Percentiles rank a stretch among this genome's conserved stretches.
Conservation (phyloP, 2,888 invertebrate genomes). For the Serripes groenlandicus region DNA sequence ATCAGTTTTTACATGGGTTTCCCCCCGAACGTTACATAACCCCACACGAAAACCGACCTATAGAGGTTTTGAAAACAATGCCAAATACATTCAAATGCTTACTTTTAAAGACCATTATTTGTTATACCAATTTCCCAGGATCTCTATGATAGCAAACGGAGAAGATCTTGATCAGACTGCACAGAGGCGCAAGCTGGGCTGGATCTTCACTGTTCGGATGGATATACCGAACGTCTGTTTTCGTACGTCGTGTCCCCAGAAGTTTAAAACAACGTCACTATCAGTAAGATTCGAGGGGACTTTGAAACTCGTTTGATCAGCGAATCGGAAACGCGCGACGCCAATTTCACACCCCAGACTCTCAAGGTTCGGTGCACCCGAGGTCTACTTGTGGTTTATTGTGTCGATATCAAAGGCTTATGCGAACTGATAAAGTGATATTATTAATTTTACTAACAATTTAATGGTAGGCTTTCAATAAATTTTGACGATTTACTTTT, state of each 20-base stretch:
- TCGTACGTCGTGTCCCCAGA: too few relatives aligned
- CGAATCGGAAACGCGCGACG: conserved; percentile 11
- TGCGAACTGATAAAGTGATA: conserved; percentile 29
- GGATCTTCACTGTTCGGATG: not conserved
- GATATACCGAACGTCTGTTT: too few relatives aligned
- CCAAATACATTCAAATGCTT: too few relatives aligned
- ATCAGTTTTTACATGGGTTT: too few relatives aligned
- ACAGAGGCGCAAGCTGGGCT: not conserved
- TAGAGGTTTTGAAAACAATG: too few relatives aligned
- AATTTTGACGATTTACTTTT: too few relatives aligned
- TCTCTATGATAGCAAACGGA: not conserved
- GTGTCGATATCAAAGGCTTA: not conserved
- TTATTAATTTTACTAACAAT: conserved; percentile 62
- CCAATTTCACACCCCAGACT: conserved; percentile 26
- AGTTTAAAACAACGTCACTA: too few relatives aligned
- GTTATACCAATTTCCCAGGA: too few relatives aligned
- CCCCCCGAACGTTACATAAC: too few relatives aligned
- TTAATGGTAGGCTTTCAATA: conserved; percentile 42
- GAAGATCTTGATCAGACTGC: not conserved
- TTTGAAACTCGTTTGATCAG: conserved; percentile 29
- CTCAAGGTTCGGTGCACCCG: not conserved
- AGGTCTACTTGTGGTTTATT: not conserved
- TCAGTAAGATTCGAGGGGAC: too few relatives aligned
- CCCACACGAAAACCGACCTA: too few relatives aligned
- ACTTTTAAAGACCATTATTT: too few relatives aligned